phyloP scores from a whole-genome alignment of 1,140 invertebrate species.

The Agrypnia vestita region DNA sequence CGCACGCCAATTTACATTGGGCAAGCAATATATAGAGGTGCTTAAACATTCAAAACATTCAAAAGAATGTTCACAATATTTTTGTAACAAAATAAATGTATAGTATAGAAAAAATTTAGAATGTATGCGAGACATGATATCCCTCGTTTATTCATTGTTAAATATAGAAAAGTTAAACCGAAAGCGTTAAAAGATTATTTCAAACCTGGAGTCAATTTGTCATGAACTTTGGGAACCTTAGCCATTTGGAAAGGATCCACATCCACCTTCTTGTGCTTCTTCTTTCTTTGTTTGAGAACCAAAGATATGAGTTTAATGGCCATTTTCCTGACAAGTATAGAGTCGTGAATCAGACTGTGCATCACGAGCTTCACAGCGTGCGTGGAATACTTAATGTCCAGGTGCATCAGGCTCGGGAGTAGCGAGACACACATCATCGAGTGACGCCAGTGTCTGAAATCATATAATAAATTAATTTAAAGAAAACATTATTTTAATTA shows the following conservation, averaged over 20 bases:
- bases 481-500: not conserved
- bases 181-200: not conserved
- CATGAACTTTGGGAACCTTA: conserved; percentile 62
- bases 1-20: no score
- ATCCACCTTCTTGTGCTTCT: conserved; percentile 76
- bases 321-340: conserved; percentile 83
- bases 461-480: not conserved
- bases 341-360: conserved; percentile 82
- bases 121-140: no score
- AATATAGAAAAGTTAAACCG: not conserved
- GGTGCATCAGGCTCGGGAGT: conserved; percentile 80
- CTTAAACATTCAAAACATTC: no score
- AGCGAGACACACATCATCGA: conserved; percentile 83
- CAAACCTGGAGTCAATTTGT: conserved; percentile 64
- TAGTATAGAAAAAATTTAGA: no score
- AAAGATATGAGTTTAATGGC: conserved; percentile 77
- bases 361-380: conserved; percentile 80
- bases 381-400: conserved; percentile 79
- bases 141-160: not conserved
- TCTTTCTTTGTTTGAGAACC: conserved; percentile 86
- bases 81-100: no score
- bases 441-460: conserved; percentile 84
- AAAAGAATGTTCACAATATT: no score
- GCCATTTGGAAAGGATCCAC: conserved; percentile 73
- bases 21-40: no score